Percentiles rank a stretch among this genome's conserved stretches.
Evolutionary conservation across 2,888 invertebrate genomes (phyloP).

Genomic region (Alcis repandata): DNA sequence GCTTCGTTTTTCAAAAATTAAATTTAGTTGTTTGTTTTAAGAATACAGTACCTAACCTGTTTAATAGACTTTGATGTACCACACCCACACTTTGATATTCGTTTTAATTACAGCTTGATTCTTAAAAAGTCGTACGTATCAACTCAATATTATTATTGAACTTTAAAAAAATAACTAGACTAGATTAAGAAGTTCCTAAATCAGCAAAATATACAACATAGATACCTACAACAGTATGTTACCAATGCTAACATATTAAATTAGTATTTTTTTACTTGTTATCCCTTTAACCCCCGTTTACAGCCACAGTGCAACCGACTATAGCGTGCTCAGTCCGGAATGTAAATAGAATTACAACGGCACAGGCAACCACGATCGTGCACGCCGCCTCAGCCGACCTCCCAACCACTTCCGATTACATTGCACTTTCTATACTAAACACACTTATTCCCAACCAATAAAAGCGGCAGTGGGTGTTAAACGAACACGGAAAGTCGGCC

Average conservation of each 20-base stretch:
- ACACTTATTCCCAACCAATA: neutral
- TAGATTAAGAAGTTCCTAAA: too few relatives aligned
- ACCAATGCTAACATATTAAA: neutral
- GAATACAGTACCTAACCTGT: too few relatives aligned
- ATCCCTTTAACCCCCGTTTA: conserved; percentile 23
- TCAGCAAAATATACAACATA: too few relatives aligned
- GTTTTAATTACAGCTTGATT: too few relatives aligned
- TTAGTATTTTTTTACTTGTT: neutral
- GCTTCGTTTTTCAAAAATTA: too few relatives aligned
- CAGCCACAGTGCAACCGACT: conserved; percentile 22
- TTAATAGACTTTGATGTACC: too few relatives aligned
- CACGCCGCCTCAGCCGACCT: conserved; percentile 40
- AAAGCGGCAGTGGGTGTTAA: conserved; percentile 30
- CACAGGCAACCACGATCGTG: conserved; percentile 54
- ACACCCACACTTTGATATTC: too few relatives aligned
- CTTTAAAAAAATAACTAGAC: too few relatives aligned
- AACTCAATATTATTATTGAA: too few relatives aligned
- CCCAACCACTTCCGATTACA: conserved; percentile 29
- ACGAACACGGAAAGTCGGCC: neutral
- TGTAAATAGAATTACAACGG: conserved; percentile 72
- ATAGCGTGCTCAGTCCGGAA: conserved; percentile 56
- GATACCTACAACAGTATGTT: too few relatives aligned
- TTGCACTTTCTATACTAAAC: conserved; percentile 32
- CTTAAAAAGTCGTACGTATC: too few relatives aligned
- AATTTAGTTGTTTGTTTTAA: too few relatives aligned